These are phyloP conservation scores for Amiota communis DNA, from an alignment of 2,888 invertebrate species.

Conservation along the genomic window DNA sequence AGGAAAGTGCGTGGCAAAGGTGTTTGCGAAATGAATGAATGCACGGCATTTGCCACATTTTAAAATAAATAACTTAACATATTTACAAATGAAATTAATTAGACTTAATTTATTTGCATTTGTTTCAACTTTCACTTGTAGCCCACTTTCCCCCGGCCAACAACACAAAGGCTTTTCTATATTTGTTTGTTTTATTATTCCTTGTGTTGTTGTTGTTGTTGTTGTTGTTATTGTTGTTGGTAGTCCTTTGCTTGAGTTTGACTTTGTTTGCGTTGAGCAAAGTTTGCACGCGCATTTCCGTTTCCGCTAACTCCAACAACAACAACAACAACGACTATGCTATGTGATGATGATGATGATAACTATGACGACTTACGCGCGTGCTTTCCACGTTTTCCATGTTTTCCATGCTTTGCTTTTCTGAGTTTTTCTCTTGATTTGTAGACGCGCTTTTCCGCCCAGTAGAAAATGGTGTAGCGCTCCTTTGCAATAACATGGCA, in stretches of 20 bases:
- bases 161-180: neutral
- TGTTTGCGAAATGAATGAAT: neutral
- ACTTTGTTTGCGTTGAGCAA: constrained; percentile 7
- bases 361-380: neutral
- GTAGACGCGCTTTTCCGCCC: neutral
- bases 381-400: neutral
- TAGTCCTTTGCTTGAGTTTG: neutral
- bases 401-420: neutral
- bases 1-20: neutral
- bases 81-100: constrained; percentile 22
- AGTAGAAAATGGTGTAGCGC: neutral
- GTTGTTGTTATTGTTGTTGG: constrained; percentile 22
- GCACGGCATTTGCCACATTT: constrained; percentile 11
- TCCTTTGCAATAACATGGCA: neutral
- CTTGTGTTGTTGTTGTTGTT: constrained; percentile 36
- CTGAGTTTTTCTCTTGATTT: neutral
- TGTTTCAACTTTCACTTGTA: constrained; percentile 31
- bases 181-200: constrained; percentile 36
- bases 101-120: constrained; percentile 19
- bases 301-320: neutral
- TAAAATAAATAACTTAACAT: constrained; percentile 21
- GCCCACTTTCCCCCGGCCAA: no score
- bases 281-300: constrained; percentile 19
- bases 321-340: neutral
- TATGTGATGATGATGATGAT: no score